Conservation (phyloP, 1,140 invertebrate species). For the Scaptomyza montana region DNA sequence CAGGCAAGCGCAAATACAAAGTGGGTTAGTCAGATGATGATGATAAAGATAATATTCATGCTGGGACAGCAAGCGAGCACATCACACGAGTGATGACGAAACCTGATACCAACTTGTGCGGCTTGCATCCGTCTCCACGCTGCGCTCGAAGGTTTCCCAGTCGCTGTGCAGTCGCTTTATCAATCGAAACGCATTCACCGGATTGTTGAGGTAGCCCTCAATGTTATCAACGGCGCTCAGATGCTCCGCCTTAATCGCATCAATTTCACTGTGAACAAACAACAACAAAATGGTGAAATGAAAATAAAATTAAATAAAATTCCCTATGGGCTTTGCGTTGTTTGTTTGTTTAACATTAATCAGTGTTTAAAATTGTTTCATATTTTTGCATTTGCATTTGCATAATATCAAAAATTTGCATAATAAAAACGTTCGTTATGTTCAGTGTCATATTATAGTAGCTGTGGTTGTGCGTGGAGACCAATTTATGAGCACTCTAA, state of each 20-base stretch:
- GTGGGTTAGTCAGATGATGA: constrained; percentile 18
- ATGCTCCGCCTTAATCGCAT: constrained; percentile 89
- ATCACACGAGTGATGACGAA: constrained; percentile 8
- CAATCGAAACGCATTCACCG: constrained; percentile 97
- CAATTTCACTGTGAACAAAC: constrained; percentile 85
- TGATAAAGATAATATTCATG: not conserved
- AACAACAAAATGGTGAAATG: constrained; percentile 6
- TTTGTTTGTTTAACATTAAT: constrained; percentile 28
- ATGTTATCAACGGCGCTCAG: constrained; percentile 90
- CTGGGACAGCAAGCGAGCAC: not conserved
- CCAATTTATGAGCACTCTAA: constrained; percentile 34
- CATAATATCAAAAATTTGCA: constrained; percentile 37
- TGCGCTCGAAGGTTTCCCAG: constrained; percentile 88
- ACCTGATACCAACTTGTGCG: constrained; percentile 39
- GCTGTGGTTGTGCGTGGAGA: constrained; percentile 17
- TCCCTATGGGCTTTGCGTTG: not conserved
- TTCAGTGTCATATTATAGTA: constrained; percentile 9
- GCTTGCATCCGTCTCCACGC: constrained; percentile 51
- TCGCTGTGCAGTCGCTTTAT: constrained; percentile 97
- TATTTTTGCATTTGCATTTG: constrained; percentile 48
- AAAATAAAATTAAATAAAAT: constrained; percentile 12
- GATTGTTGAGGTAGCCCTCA: constrained; percentile 94
- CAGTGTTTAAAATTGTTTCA: constrained; percentile 39
- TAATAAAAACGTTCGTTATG: constrained; percentile 16
- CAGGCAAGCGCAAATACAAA: constrained; percentile 7